Evolutionary conservation across 2,113 vertebrate species (phyloP).

Genomic region (Stigmatopora nigra): DNA sequence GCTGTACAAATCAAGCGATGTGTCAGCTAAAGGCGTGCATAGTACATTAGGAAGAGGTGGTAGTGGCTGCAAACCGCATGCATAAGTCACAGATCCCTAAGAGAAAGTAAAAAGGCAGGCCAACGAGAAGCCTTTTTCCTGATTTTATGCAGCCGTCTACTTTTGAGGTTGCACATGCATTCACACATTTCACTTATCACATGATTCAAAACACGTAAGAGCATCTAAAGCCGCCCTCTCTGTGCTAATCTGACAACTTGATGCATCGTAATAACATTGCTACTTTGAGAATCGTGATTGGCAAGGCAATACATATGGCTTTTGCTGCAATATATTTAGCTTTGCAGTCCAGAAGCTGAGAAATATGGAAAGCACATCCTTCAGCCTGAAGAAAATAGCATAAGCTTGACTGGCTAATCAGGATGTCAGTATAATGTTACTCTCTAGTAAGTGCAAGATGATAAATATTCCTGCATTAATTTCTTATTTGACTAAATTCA

Average conservation of each 20-base stretch:
- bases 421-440: neutral
- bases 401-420: neutral
- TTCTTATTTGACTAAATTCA: neutral
- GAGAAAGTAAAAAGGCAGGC: neutral
- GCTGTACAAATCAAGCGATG: constrained; percentile 39
- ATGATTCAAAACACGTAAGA: constrained; percentile 37
- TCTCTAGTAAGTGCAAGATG: neutral
- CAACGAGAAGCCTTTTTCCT: constrained; percentile 14
- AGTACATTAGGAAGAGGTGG: constrained; percentile 27
- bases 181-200: constrained; percentile 9
- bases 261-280: constrained; percentile 36
- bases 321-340: neutral
- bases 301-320: neutral
- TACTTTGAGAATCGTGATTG: neutral
- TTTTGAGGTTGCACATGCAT: constrained; percentile 15
- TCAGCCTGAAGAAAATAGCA: neutral
- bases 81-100: constrained; percentile 35
- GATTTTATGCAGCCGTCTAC: constrained; percentile 13
- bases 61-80: constrained; percentile 19
- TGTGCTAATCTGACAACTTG: constrained; percentile 35
- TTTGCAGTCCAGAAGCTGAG: neutral
- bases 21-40: constrained; percentile 14
- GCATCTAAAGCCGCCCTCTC: constrained; percentile 26
- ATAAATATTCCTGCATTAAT: neutral
- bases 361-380: neutral